phyloP scores from a whole-genome alignment of 2,113 vertebrate genomes.

The Diadophis punctatus region DNA sequence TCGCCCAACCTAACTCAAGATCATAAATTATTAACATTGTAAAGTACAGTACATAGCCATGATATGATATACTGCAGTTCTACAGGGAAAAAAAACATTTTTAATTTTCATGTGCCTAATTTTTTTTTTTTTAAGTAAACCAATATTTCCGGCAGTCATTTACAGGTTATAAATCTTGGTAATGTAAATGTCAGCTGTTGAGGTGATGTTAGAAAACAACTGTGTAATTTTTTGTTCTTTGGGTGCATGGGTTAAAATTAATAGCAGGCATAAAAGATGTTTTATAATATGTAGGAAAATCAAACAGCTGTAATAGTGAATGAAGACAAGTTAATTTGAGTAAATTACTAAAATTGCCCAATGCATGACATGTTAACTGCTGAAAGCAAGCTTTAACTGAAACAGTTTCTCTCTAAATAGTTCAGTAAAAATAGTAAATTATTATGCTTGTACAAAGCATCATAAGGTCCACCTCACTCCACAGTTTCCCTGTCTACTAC shows the following conservation, averaged over 20 bases:
- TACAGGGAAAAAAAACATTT: not conserved
- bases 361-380: not conserved
- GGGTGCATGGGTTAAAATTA: not conserved
- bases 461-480: not conserved
- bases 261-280: not conserved
- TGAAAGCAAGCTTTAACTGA: slow-evolving; percentile 1
- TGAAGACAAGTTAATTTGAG: not conserved
- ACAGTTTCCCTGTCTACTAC: not conserved
- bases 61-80: not conserved
- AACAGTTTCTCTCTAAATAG: not conserved
- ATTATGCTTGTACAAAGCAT: not conserved
- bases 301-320: not conserved
- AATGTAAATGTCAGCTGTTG: not conserved
- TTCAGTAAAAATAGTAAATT: slow-evolving; percentile 15
- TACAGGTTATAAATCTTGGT: not conserved
- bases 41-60: not conserved
- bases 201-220: not conserved
- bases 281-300: not conserved
- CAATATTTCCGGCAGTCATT: not conserved
- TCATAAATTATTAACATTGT: not conserved
- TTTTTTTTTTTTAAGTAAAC: not conserved
- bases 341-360: slow-evolving; percentile 16
- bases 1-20: not conserved
- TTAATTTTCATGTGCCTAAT: not conserved
- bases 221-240: not conserved